Evolutionary conservation across 2,797 vertebrate species (phyloP).

Genomic region (Gallirallus australis): DNA sequence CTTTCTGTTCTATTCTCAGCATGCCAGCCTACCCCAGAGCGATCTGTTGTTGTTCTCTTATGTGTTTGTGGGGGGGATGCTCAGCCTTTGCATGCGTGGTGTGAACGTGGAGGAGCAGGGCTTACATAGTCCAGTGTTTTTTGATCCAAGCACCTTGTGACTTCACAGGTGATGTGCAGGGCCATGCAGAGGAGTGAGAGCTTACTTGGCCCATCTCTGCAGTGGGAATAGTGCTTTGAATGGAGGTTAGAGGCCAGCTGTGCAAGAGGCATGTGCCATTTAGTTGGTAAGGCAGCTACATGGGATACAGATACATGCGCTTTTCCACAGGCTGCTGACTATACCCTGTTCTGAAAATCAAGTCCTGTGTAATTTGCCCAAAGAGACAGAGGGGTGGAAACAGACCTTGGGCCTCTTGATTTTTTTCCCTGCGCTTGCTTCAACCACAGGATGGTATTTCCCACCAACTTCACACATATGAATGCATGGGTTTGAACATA

Average conservation of each 20-base stretch:
- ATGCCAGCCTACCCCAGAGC: accelerated
- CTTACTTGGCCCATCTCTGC: background rate
- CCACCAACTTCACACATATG: background rate
- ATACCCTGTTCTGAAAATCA: background rate
- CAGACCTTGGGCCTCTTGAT: background rate
- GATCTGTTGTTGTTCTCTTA: background rate
- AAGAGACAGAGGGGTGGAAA: background rate
- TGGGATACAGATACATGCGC: background rate
- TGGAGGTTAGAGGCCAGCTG: background rate
- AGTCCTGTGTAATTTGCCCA: background rate
- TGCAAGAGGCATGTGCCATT: background rate
- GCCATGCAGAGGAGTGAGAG: accelerated
- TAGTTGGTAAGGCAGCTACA: background rate
- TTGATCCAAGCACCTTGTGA: background rate
- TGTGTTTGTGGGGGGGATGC: accelerated
- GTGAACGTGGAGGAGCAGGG: background rate
- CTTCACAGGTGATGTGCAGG: background rate
- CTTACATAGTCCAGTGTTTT: accelerated
- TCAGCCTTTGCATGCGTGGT: accelerated
- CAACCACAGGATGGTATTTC: background rate
- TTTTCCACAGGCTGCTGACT: background rate
- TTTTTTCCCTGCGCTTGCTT: background rate
- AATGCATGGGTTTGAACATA: background rate
- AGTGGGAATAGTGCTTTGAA: background rate
- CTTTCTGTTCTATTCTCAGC: background rate